Evolutionary conservation across 2,888 invertebrate species (phyloP), one percentile per base, ranked within the genome.

Genomic region (Lycocerus yunnanus): DNA sequence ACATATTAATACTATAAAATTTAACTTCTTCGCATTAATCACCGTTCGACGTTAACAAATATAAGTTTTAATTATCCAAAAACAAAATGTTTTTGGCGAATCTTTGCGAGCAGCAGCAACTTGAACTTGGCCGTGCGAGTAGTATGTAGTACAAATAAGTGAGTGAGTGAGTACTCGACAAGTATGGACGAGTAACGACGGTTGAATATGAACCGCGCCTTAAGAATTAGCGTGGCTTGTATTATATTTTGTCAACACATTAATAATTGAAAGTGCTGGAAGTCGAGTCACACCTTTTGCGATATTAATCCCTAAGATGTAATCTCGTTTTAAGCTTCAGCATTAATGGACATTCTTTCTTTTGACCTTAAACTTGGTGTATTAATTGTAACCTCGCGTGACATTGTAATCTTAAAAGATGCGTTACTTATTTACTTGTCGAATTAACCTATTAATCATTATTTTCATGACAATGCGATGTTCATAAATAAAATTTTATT

Each of bases 221-320:
- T 43, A 43, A n/a, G 43, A 43, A 43, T 43, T 43, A 43, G 43
- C 43, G 43, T 43, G n/a, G 43, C 43, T 43, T 43, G 43, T 43
- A 43, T 43, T 43, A 43, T 77, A 77, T 72, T 77, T 75, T 69
- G 75, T 77, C 75, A 72, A 70, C 65, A 74, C 67, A 75, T 72
- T 72, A 43, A 70, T 74, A 77, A 77, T 77, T 77, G 72, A 68
- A 77, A 75, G 71, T 70, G 65, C 71, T 43, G 43, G 43, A 43
- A 43, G 43, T 43, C 61, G 61, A 69, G 77, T 77, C 77, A 75
- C 77, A 68, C 75, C 77, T 75, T 77, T 18, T 68, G 58, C 75
- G 66, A 73, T 77, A 77, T 43, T 43, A 43, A 43, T 43, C 43
- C 43, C 71, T 63, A 65, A 74, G 74, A 74, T 74, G 71, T 75